These are phyloP conservation scores for Hyperoplus immaculatus DNA, from an alignment of 2,797 vertebrate species.

Conservation along the genomic window DNA sequence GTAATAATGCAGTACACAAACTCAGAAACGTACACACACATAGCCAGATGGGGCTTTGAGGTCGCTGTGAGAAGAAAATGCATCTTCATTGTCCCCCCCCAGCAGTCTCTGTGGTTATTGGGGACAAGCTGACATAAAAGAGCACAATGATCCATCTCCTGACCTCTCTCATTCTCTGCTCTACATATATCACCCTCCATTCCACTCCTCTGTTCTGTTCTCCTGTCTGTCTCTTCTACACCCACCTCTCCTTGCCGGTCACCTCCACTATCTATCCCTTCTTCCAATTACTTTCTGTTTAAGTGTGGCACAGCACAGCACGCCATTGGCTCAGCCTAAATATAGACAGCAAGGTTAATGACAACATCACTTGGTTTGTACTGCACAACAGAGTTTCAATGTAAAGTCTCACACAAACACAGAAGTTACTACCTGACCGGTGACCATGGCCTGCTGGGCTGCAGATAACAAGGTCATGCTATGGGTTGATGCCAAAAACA, in stretches of 20 bases:
- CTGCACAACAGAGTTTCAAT: slow-evolving; percentile 54
- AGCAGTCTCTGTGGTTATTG: slow-evolving; percentile 66
- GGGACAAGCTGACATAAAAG: slow-evolving; percentile 60
- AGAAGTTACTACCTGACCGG: slow-evolving; percentile 72
- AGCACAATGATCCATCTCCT: slow-evolving; percentile 59
- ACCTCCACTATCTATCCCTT: slow-evolving; percentile 37
- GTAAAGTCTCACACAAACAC: slow-evolving; percentile 56
- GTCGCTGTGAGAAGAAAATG: slow-evolving; percentile 65
- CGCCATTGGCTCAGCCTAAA: slow-evolving; percentile 77
- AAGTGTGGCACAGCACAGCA: slow-evolving; percentile 72
- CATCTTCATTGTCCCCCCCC: slow-evolving; percentile 70
- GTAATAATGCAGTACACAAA: slow-evolving; percentile 78
- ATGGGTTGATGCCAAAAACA: slow-evolving; percentile 67
- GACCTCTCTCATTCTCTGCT: slow-evolving; percentile 49
- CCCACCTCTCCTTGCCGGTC: slow-evolving; percentile 33
- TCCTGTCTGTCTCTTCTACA: slow-evolving; percentile 38
- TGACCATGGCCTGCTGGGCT: slow-evolving; percentile 81
- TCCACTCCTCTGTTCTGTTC: slow-evolving; percentile 26
- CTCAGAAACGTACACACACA: slow-evolving; percentile 67
- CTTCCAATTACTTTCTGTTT: slow-evolving; percentile 66
- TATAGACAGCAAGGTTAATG: slow-evolving; percentile 87
- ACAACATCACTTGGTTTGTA: slow-evolving; percentile 70
- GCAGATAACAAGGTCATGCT: slow-evolving; percentile 85
- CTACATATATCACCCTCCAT: slow-evolving; percentile 40
- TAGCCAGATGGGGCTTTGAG: slow-evolving; percentile 75